Conservation (phyloP, 37 sponge, comb jelly and placozoan genomes). For the Hexactinellida sp. region DNA sequence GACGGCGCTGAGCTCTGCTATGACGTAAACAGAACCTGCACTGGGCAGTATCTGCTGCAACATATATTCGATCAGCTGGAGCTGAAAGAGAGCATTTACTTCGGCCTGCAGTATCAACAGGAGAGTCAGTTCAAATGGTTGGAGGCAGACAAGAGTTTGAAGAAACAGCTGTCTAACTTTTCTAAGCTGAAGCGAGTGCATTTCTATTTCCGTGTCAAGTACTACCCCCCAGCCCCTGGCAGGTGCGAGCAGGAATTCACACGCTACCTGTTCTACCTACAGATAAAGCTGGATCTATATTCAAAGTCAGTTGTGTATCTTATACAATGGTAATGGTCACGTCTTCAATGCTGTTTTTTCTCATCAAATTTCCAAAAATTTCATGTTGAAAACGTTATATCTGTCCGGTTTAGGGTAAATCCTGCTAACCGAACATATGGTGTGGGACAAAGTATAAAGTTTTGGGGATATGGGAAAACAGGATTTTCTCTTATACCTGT, state of each 20-base stretch:
- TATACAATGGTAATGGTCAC: background rate
- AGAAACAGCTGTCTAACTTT: background rate
- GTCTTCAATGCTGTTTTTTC: background rate
- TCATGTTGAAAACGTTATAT: too few relatives aligned
- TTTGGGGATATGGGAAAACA: too few relatives aligned
- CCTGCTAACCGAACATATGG: too few relatives aligned
- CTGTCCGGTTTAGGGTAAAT: too few relatives aligned
- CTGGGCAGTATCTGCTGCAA: background rate
- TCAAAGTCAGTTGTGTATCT: background rate
- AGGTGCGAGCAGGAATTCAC: background rate
- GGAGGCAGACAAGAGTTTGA: background rate
- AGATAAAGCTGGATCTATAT: background rate
- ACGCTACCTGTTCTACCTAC: background rate
- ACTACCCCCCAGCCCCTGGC: background rate
- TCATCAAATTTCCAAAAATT: too few relatives aligned
- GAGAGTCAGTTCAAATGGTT: background rate
- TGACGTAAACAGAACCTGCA: background rate
- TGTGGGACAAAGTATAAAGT: too few relatives aligned
- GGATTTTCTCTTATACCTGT: too few relatives aligned
- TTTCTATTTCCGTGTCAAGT: conserved; percentile 4
- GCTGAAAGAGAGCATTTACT: background rate
- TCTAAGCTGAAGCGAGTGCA: background rate
- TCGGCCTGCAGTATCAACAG: background rate
- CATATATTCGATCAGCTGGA: conserved; percentile 1
- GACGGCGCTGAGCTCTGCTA: background rate